Evolutionary conservation across 2,113 vertebrate species (phyloP).

Genomic region (Heterocephalus glaber): DNA sequence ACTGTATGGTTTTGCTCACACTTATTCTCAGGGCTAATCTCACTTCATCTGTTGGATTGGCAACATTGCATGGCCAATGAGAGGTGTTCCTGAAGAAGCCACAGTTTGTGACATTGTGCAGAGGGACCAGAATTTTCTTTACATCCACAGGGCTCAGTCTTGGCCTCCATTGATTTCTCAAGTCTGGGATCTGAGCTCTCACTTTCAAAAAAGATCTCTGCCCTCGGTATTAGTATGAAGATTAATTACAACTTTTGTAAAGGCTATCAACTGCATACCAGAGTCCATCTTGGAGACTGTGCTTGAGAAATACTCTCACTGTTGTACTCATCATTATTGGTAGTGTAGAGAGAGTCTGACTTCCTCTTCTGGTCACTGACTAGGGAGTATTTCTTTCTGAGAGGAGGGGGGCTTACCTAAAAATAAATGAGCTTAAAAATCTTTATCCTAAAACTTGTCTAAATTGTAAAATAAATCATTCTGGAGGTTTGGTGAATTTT

Average conservation of each 20-base stretch:
- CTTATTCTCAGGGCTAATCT: neutral
- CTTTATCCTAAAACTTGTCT: conserved; percentile 50
- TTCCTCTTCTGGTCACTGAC: conserved; percentile 19
- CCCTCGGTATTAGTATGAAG: neutral
- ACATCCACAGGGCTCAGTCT: accelerated
- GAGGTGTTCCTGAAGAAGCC: neutral
- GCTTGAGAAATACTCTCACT: neutral
- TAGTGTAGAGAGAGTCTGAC: neutral
- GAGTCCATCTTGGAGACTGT: neutral
- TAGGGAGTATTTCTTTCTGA: conserved; percentile 16
- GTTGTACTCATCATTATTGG: neutral
- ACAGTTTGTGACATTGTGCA: accelerated
- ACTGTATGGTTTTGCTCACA: neutral
- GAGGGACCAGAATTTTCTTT: neutral
- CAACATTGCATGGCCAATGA: neutral
- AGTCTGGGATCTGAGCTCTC: neutral
- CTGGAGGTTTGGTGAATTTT: neutral
- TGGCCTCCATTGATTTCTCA: neutral
- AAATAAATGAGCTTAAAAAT: conserved; percentile 58
- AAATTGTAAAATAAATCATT: conserved; percentile 59
- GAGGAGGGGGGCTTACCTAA: conserved; percentile 42
- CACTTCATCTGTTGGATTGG: neutral
- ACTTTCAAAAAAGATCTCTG: neutral
- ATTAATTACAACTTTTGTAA: neutral
- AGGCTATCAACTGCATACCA: neutral